Evolutionary conservation across 1,140 invertebrate species (phyloP), one percentile per base, ranked within the genome.

Genomic region (Hormaphis cornu): DNA sequence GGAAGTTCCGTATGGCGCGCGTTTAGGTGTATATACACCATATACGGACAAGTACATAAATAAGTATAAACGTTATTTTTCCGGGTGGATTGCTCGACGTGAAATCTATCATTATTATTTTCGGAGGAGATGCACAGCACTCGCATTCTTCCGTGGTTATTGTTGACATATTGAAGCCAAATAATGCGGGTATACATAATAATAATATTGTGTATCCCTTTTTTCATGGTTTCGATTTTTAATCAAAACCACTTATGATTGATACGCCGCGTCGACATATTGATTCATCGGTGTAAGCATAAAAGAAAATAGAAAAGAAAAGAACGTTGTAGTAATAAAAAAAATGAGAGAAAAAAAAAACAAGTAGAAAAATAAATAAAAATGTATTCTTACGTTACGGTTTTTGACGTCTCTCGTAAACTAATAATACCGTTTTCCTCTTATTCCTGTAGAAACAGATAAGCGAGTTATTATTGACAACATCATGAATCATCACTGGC

Each of bases 191-290:
- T 58, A 22, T 24, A 40, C 20, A 40, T 40, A 37, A 37, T n/a
- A n/a, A n/a, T n/a, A n/a, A n/a, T n/a, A n/a, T n/a, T n/a, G n/a
- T n/a, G n/a, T 56, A 54, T 54, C 30, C 10, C 22, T 54, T 37
- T 56, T 40, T 58, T 37, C 14, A 37, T n/a, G n/a, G 33, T 58
- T 58, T 40, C 1, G 6, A 37, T 58, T 58, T 58, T 58, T 58
- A 58, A 58, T 58, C 54, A 58, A 58, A 58, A 35, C 40, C 54
- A 58, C 20, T 58, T 58, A 40, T 58, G 54, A 58, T 58, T 40
- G 54, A 58, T 58, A 58, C 26, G 20, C 5, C 14, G 22, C 37
- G 7, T 5, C 14, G 20, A 40, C 54, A 14, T 58, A 58, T 37
- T 58, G 54, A 58, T 58, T 37, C 20, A 58, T 58, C 20, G 35